Percentiles rank a stretch among this genome's conserved stretches.
phyloP scores from a whole-genome alignment of 2,888 invertebrate species.

The Leptarthrus brevirostris region DNA sequence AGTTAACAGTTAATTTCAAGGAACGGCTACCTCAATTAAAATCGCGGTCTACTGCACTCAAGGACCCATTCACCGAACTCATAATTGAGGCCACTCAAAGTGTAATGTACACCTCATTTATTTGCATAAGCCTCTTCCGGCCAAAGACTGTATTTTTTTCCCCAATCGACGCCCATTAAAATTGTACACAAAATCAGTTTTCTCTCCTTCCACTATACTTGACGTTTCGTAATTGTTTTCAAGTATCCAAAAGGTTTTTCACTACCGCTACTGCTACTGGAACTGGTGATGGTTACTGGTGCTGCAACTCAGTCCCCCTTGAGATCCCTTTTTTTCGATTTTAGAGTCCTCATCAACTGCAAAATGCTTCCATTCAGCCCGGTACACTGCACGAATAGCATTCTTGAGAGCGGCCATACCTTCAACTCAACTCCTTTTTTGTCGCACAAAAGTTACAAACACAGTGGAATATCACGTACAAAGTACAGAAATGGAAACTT shows the following conservation, averaged over 20 bases:
- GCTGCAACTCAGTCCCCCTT: neutral
- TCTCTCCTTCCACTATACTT: constrained; percentile 49
- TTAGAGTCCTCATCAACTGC: constrained; percentile 46
- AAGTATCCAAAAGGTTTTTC: constrained; percentile 55
- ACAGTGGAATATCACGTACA: constrained; percentile 37
- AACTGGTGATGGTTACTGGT: no score
- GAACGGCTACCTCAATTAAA: constrained; percentile 25
- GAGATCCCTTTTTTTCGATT: constrained; percentile 9
- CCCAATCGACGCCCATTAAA: constrained; percentile 27
- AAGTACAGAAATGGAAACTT: constrained; percentile 42
- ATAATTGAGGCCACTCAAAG: constrained; percentile 49
- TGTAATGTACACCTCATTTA: constrained; percentile 50
- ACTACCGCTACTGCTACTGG: neutral
- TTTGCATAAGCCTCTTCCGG: constrained; percentile 34
- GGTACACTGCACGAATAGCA: constrained; percentile 25
- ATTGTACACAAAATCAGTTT: constrained; percentile 5
- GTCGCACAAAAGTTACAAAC: constrained; percentile 29
- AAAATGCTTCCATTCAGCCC: constrained; percentile 37
- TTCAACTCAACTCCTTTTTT: constrained; percentile 24
- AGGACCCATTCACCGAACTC: constrained; percentile 9
- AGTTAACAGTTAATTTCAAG: constrained; percentile 48
- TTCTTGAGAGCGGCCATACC: constrained; percentile 45
- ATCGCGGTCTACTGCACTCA: constrained; percentile 33
- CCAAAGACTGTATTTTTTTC: neutral
- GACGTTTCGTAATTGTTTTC: constrained; percentile 57